phyloP scores from a whole-genome alignment of 2,113 vertebrate species.

The Atrichornis clamosus region DNA sequence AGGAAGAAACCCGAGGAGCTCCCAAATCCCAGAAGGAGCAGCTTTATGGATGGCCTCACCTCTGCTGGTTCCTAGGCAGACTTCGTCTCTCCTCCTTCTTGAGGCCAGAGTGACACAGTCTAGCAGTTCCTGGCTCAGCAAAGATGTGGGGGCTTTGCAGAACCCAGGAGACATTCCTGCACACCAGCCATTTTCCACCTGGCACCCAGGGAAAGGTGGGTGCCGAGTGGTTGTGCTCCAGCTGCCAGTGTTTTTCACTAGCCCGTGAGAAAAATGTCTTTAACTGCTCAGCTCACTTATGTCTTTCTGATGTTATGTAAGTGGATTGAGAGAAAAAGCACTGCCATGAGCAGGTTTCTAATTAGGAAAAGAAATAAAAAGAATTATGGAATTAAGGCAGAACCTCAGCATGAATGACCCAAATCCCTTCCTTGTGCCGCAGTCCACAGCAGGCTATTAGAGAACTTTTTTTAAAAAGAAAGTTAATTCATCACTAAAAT shows the following conservation, averaged over 20 bases:
- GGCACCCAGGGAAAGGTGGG: fast-evolving
- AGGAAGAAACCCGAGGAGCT: background rate
- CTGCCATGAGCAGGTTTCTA: slow-evolving; percentile 6
- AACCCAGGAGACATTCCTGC: background rate
- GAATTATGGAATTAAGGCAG: slow-evolving; percentile 48
- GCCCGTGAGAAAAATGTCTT: background rate
- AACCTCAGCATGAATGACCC: slow-evolving; percentile 49
- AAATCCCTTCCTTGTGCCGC: slow-evolving; percentile 22
- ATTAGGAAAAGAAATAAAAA: slow-evolving; percentile 52
- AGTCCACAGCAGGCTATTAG: slow-evolving; percentile 22
- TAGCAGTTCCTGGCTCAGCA: background rate
- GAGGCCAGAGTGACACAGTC: fast-evolving
- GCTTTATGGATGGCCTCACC: background rate
- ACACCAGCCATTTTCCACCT: background rate
- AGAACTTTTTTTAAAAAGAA: background rate
- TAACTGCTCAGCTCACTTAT: background rate
- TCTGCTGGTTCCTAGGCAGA: background rate
- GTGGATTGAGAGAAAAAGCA: slow-evolving; percentile 9
- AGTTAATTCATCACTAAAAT: background rate
- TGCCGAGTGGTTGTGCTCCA: background rate
- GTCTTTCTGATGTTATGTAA: slow-evolving; percentile 29
- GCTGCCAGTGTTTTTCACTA: background rate
- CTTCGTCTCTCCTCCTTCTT: background rate
- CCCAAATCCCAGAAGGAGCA: background rate
- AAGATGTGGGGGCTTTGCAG: background rate